A percentile compares a stretch with the other conserved stretches of the same genome.
Evolutionary conservation across 2,888 invertebrate species (phyloP).

Genomic region (Rugalucina vietnamica): DNA sequence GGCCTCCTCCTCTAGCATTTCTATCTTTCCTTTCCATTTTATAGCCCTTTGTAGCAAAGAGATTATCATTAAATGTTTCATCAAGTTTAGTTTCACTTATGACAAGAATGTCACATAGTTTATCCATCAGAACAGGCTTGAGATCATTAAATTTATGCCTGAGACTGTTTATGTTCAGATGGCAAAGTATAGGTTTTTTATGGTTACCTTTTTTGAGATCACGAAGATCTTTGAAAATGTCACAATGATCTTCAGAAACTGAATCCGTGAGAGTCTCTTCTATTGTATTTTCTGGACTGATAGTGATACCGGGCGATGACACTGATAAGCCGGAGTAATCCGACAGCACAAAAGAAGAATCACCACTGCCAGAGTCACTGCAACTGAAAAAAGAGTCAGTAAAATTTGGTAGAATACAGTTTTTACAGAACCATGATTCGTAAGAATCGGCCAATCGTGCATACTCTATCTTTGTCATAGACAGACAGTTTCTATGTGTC

Average conservation of each 20-base stretch:
- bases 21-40: constrained; percentile 8
- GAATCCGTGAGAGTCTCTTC: too few relatives aligned
- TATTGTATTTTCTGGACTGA: background rate
- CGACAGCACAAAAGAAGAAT: background rate
- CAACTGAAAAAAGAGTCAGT: constrained; percentile 7
- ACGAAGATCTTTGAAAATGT: constrained; percentile 8
- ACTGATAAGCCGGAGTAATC: background rate
- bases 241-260: background rate
- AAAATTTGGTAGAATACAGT: background rate
- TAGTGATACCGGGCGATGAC: background rate
- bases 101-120: background rate
- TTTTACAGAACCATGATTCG: background rate
- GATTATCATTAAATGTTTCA: constrained; percentile 1
- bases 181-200: background rate
- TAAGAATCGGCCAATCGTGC: background rate
- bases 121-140: background rate
- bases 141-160: constrained; percentile 9
- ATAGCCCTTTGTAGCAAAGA: background rate
- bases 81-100: background rate
- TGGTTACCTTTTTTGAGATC: background rate
- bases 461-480: background rate
- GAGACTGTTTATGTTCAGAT: background rate
- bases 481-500: background rate
- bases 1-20: background rate
- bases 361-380: background rate